Evolutionary conservation across 2,113 vertebrate genomes (phyloP).

Genomic region (Callospermophilus lateralis): DNA sequence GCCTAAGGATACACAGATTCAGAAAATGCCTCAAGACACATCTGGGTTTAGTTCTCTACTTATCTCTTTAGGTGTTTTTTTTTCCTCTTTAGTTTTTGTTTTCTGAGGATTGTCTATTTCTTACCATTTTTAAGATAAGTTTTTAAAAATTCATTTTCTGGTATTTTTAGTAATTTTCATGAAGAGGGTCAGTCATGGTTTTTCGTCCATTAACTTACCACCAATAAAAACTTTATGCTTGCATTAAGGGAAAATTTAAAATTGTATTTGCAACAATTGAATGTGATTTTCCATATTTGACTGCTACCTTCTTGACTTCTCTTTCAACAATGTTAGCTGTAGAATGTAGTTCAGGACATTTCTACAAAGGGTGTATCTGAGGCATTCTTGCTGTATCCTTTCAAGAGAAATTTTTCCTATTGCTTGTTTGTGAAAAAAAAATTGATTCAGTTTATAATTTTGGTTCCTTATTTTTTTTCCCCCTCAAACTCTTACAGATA

Average conservation of each 20-base stretch:
- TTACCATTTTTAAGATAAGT: not conserved
- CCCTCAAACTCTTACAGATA: not conserved
- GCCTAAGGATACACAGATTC: not conserved
- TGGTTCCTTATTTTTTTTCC: not conserved
- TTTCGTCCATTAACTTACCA: not conserved
- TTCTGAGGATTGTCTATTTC: not conserved
- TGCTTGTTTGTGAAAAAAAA: constrained; percentile 37
- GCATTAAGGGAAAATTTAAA: not conserved
- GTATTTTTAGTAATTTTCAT: not conserved
- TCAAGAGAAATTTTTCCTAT: not conserved
- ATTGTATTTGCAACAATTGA: not conserved
- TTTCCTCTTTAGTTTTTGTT: not conserved
- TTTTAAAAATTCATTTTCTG: not conserved
- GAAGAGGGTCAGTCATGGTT: not conserved
- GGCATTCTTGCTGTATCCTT: not conserved
- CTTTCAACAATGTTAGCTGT: not conserved
- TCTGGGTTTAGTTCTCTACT: not conserved
- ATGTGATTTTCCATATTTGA: not conserved
- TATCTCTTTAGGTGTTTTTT: not conserved
- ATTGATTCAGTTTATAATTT: constrained; percentile 27
- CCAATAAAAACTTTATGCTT: not conserved
- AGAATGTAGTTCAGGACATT: not conserved
- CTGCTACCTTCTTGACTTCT: not conserved
- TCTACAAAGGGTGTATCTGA: not conserved
- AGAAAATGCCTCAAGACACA: not conserved